These are phyloP conservation scores for Morelia viridis DNA, from an alignment of 2,797 vertebrate genomes.

Conservation along the genomic window DNA sequence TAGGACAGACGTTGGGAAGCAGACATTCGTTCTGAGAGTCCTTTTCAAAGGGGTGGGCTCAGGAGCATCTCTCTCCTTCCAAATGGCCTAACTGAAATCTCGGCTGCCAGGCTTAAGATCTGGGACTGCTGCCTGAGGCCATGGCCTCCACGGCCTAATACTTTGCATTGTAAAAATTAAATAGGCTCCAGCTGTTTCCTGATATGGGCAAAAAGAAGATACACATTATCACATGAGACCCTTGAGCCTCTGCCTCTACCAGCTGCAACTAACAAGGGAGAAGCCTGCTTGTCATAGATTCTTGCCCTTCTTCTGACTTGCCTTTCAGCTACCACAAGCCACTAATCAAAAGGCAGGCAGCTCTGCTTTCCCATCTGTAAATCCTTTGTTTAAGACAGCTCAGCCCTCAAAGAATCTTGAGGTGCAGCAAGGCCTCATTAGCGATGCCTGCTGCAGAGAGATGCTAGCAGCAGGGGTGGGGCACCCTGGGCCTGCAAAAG, in stretches of 20 bases:
- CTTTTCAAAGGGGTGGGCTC: background rate
- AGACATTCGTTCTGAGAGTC: background rate
- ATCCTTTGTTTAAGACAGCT: background rate
- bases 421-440: conserved; percentile 5
- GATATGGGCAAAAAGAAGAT: background rate
- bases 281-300: background rate
- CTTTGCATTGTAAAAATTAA: background rate
- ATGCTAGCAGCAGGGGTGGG: background rate
- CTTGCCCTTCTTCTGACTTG: background rate
- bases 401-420: background rate
- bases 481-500: background rate
- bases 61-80: background rate
- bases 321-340: background rate
- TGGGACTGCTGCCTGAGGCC: background rate
- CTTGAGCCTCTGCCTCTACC: background rate
- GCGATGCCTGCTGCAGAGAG: background rate
- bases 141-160: background rate
- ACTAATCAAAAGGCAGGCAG: conserved; percentile 20
- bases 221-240: background rate
- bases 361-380: background rate
- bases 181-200: background rate
- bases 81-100: background rate
- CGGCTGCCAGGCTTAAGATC: background rate
- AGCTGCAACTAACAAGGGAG: background rate
- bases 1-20: background rate